phyloP scores from a whole-genome alignment of 2,888 invertebrate species.

The Archaeoteleia sp. region DNA sequence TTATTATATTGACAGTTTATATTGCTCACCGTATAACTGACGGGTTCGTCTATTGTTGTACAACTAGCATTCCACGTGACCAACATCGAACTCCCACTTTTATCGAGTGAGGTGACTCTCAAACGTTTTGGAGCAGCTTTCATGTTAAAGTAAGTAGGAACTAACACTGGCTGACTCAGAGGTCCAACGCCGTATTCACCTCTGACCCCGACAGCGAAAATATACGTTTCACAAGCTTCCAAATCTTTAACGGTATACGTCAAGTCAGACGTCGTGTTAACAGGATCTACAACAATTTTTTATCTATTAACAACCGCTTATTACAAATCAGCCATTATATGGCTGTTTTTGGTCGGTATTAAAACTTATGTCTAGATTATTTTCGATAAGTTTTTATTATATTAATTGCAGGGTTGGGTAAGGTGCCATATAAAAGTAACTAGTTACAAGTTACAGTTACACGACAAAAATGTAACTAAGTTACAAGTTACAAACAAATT shows the following conservation, averaged over 20 bases:
- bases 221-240: slow-evolving; percentile 84
- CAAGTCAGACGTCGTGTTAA: slow-evolving; percentile 76
- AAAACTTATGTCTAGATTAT: too few relatives aligned
- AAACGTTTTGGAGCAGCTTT: slow-evolving; percentile 84
- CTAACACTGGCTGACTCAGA: slow-evolving; percentile 76
- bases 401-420: too few relatives aligned
- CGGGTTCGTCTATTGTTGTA: slow-evolving; percentile 74
- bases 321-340: not conserved
- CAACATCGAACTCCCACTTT: slow-evolving; percentile 76
- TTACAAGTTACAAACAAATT: too few relatives aligned
- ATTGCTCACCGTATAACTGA: slow-evolving; percentile 80
- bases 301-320: slow-evolving; percentile 24
- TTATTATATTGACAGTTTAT: too few relatives aligned
- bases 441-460: too few relatives aligned
- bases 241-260: slow-evolving; percentile 79
- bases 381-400: too few relatives aligned
- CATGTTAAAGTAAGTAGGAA: slow-evolving; percentile 79
- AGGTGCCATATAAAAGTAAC: too few relatives aligned
- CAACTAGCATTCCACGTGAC: slow-evolving; percentile 86
- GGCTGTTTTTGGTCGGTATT: too few relatives aligned
- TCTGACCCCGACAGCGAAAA: slow-evolving; percentile 82
- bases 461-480: too few relatives aligned
- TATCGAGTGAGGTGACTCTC: slow-evolving; percentile 73
- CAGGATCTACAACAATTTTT: slow-evolving; percentile 70
- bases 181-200: slow-evolving; percentile 82